Base-by-base conservation (phyloP, 2,113 vertebrate species). In the Phalacrocorax aristotelis region DNA sequence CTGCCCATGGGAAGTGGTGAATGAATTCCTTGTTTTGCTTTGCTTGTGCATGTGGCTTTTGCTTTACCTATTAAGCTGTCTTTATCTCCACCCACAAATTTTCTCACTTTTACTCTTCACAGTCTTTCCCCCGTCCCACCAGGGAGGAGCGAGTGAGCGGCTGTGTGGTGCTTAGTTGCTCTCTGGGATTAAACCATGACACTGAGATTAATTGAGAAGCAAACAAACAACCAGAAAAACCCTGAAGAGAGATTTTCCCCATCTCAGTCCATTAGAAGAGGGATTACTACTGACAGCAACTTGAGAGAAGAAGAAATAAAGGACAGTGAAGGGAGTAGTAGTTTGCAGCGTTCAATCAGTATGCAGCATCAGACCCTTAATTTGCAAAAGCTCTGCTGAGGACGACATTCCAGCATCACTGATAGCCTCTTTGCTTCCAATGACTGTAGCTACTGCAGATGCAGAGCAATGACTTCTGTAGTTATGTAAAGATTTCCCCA, bases 241-340 rank as follows among this genome's bases (percentile, higher is more conserved):
- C 66, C 95, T 69, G 92, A 94, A 95, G 96, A 96, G 95, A 97
- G 95, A 95, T 97, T 96, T 97, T 95, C 83, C 85, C 95, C 89
- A 97, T 96, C 93, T 97, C 92, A 83, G 82, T 95, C 93, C 93
- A 95, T 97, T 97, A 97, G 93, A 90, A 93, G 86, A 96, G 84
- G 94, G 96, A 97, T 97, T 98, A 96, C 96, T 95, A 70, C 83
- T 97, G 96, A 95, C 97, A 97, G 94, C 81, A 70, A 72, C 90
- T 97, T 87, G 96, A 96, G 92, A 96, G 89, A 93, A 94, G 93
- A 83, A 91, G 93, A 94, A 96, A 90, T 91, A 93, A 94, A 95
- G 95, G 93, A 95, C 83, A 89, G 89, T 32, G 80, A 79, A 96
- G 82, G 84, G 93, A 83, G 80, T 88, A 88, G 92, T 38, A 34